Percentiles rank a stretch among this genome's conserved stretches.
phyloP scores from a whole-genome alignment of 2,888 invertebrate genomes.

The Gari tellinella region DNA sequence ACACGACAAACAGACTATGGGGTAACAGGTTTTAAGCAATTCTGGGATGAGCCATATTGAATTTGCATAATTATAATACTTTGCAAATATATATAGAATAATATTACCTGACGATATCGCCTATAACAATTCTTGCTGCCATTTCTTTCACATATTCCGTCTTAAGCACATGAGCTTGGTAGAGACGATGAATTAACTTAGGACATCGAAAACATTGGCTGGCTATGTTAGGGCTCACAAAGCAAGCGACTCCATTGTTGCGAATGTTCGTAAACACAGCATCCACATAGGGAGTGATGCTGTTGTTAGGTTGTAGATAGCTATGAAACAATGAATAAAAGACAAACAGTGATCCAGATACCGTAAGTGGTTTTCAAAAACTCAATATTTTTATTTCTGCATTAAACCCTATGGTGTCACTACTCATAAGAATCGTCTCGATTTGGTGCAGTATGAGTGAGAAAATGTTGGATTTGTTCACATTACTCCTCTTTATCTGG shows the following conservation, averaged over 20 bases:
- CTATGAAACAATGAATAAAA: slow-evolving; percentile 37
- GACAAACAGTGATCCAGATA: too few species aligned
- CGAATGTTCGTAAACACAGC: slow-evolving; percentile 76
- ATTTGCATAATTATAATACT: too few species aligned
- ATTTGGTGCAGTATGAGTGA: too few species aligned
- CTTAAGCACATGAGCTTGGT: slow-evolving; percentile 74
- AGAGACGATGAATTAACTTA: slow-evolving; percentile 74
- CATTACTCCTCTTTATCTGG: too few species aligned
- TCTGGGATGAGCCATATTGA: too few species aligned
- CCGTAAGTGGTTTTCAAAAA: too few species aligned
- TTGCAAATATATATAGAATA: background rate
- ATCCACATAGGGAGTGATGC: slow-evolving; percentile 72
- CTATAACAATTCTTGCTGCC: slow-evolving; percentile 77
- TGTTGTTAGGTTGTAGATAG: slow-evolving; percentile 73
- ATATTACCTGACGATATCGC: slow-evolving; percentile 74
- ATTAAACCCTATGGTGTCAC: too few species aligned
- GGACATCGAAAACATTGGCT: slow-evolving; percentile 78
- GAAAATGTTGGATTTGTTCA: too few species aligned
- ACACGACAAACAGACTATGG: too few species aligned
- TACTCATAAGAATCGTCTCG: too few species aligned
- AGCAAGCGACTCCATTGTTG: slow-evolving; percentile 74
- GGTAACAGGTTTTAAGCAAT: too few species aligned
- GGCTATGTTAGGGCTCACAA: slow-evolving; percentile 79
- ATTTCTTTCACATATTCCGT: slow-evolving; percentile 81
- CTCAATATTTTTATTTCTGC: too few species aligned